Evolutionary conservation across 2,888 invertebrate species (phyloP), one percentile per base, ranked within the genome.

Genomic region (Campoplex nolae): DNA sequence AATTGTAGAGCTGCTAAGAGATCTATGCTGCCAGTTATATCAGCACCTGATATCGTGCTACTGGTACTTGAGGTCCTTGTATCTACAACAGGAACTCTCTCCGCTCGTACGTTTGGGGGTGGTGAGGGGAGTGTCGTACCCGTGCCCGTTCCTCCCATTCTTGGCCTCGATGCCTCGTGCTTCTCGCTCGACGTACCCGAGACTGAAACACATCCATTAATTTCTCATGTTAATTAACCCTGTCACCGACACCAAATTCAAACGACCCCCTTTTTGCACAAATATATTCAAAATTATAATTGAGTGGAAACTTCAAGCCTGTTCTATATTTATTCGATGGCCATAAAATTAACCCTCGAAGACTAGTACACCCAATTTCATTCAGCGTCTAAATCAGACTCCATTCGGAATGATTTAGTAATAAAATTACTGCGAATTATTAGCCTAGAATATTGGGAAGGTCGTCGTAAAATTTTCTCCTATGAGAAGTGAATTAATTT

Each of bases 1-100:
- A 97, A 95, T 95, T 97, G 97, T 95, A 97, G 95, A 94, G 97
- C 97, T 95, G 96, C 97, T 95, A 97, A 96, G 94, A 97, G 96
- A 95, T 97, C 97, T 95, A 97, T 96, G 92, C 96, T 91, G 93
- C 95, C 95, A 90, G 92, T 93, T 86, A 91, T 89, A 90, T 92
- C 92, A 84, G 88, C 90, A 81, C 90, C 91, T 83, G 90, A 93
- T 92, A 90, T 94, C 89, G 90, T 93, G 90, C 93, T 95, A 95
- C 94, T 92, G 94, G 93, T 68, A 68, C 48, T 82, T 13, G 87
- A 93, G 94, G 95, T 92, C 94, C 96, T 87, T 77, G 87, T 87
- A 84, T 85, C 86, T 75, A 84, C 80, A 81, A 86, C 80, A 81
- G 85, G 83, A 78, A 88, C 83, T 80, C 83, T 86, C 73, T 83